Base-by-base conservation (phyloP, 2,113 vertebrate genomes). In the Phaethornis superciliosus region DNA sequence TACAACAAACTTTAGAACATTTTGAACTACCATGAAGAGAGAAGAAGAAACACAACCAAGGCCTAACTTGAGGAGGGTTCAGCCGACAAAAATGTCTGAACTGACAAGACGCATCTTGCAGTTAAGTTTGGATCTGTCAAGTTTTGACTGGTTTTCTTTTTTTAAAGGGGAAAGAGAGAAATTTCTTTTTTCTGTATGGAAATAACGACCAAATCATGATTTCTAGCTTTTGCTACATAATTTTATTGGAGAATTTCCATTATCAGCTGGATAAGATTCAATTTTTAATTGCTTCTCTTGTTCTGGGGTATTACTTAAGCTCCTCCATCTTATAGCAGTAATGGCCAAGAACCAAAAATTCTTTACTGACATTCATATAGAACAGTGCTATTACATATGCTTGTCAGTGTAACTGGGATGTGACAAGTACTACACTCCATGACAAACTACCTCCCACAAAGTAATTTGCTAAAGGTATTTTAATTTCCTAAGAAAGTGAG, bases 281-380 rank as follows among this genome's bases (percentile, higher is more conserved):
- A 65, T 88, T 44, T 69, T 49, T 58, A 90, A 83, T 32, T 54
- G 27, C 6, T 80, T 30, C 54, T 76, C 24, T 54, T 3, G 2
- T 56, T 85, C 37, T 74, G 59, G 67, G 11, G 6, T 7, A 64
- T 46, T 51, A n/a, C 2, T 5, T n/a, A 65, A 89, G 30, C 14
- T 33, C 20, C 13, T 52, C n/a, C 15, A 74, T 67, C 54, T 63
- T 55, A 71, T 10, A 82, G 16, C 5, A 11, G 16, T 23, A 76
- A 67, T 1, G 2, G 42, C 19, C 56, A 37, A 82, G 76, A 46
- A 33, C 0, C 0, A 37, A 63, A 60, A 10, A 33, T 33, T 47
- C 40, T 37, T 64, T 76, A 26, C 32, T 88, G 28, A 54, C 8
- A 51, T 8, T 37, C 49, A 64, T 21, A 62, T 52, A 72, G 42